Evolutionary conservation across 2,113 vertebrate species (phyloP), one percentile per base, ranked within the genome.

Genomic region (Actenoides hombroni): DNA sequence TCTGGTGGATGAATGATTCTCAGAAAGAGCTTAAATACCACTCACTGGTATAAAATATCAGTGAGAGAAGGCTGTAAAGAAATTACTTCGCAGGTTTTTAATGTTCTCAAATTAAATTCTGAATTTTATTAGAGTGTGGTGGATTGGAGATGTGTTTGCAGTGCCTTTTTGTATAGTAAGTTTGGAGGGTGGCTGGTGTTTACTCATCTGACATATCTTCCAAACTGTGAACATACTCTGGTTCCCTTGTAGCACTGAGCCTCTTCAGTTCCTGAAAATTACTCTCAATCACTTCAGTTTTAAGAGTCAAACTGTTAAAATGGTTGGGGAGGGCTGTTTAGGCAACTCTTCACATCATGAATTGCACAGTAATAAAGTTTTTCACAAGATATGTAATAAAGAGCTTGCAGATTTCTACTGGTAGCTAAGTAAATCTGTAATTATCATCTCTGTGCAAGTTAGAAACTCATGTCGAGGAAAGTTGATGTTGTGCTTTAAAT

Each of bases 261-360:
- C 68, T 79, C 86, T 90, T 78, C 31, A 49, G 31, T 54, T 82
- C 17, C 17, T 16, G n/a, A 85, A 31, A 23, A 15, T 20, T 49
- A 23, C 5, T 51, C 42, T 84, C 51, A 8, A 18, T 24, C 91
- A 10, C 42, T 25, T 92, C 64, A 35, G 5, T 80, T 92, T 51
- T 79, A 33, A 92, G 75, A 86, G 94, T 73, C 37, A 73, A 71
- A 96, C 53, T 94, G 78, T 78, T 92, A 81, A 95, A 85, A 83
- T 82, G 29, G 64, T 24, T 94, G 90, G 92, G 61, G 63, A 92
- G 86, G 74, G 64, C 44, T 69, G 44, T 83, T 82, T 93, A 82
- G 76, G 77, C 91, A 97, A 91, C 74, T 40, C 21, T 74, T 92
- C 59, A 37, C 35, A 53, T 64, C 46, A 42, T 2, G 6, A 65